Evolutionary conservation across 2,113 vertebrate species (phyloP).

Genomic region (Galeopterus variegatus): DNA sequence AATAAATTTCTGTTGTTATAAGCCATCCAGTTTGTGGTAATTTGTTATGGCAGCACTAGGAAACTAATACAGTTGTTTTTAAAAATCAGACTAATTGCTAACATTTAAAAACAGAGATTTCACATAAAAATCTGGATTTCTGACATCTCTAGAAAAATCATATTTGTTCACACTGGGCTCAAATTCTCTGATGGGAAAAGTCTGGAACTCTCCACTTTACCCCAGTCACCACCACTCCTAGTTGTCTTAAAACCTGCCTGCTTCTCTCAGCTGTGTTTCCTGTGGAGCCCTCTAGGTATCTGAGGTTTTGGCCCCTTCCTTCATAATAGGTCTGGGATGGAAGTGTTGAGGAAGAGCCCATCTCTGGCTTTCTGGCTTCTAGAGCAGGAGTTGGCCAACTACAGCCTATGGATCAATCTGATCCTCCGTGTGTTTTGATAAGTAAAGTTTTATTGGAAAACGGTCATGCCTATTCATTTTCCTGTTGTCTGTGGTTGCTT

Average conservation of each 20-base stretch:
- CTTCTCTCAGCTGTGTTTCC: neutral
- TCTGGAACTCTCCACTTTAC: fast-evolving
- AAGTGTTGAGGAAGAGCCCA: neutral
- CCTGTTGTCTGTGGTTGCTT: fast-evolving
- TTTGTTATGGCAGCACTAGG: neutral
- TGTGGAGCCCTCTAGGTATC: neutral
- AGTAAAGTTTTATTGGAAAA: neutral
- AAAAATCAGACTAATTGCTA: neutral
- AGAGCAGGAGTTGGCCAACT: neutral
- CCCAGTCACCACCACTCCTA: too few relatives aligned
- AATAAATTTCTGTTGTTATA: neutral
- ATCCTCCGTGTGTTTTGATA: too few relatives aligned
- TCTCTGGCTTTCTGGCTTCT: neutral
- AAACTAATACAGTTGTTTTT: neutral
- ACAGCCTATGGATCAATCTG: fast-evolving
- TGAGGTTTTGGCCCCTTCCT: neutral
- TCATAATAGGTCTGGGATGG: neutral
- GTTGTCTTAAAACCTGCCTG: neutral
- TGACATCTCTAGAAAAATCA: neutral
- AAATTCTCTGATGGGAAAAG: neutral
- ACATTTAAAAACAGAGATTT: neutral
- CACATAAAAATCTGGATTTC: neutral
- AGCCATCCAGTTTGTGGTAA: neutral
- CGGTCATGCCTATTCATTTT: fast-evolving
- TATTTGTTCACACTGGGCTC: neutral